These are phyloP conservation scores for Pseudachorutes palmiensis DNA, from an alignment of 1,140 invertebrate species.

Conservation along the genomic window DNA sequence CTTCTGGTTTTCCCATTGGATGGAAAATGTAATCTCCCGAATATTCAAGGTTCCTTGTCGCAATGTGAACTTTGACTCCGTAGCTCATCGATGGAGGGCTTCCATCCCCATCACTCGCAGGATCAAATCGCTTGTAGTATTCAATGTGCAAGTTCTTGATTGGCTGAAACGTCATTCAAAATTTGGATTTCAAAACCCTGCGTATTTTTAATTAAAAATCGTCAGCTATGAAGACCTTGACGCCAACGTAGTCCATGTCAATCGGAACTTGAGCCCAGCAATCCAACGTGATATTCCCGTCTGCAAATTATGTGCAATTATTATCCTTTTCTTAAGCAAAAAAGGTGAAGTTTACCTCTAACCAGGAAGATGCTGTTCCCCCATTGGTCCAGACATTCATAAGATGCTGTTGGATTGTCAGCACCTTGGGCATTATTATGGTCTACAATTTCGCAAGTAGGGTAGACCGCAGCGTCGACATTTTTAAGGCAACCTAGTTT, in stretches of 20 bases:
- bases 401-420: not conserved
- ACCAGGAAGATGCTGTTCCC: not conserved
- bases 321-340: not conserved
- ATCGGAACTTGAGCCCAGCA: not conserved
- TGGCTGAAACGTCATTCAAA: not conserved
- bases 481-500: not conserved
- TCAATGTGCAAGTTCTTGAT: not conserved
- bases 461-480: not conserved
- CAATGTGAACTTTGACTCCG: constrained; percentile 1
- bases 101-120: not conserved
- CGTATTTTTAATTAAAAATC: not conserved
- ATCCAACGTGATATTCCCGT: not conserved
- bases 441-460: not conserved
- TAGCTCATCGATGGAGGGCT: not conserved
- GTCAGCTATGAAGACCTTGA: not conserved
- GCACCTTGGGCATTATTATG: not conserved
- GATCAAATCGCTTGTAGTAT: not conserved
- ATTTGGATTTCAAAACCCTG: not conserved
- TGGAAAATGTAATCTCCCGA: not conserved
- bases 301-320: not conserved
- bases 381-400: not conserved
- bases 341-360: not conserved
- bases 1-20: not conserved
- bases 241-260: constrained; percentile 4
- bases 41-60: not conserved